Evolutionary conservation across 2,888 invertebrate genomes (phyloP).

Genomic region (Rapana venosa): DNA sequence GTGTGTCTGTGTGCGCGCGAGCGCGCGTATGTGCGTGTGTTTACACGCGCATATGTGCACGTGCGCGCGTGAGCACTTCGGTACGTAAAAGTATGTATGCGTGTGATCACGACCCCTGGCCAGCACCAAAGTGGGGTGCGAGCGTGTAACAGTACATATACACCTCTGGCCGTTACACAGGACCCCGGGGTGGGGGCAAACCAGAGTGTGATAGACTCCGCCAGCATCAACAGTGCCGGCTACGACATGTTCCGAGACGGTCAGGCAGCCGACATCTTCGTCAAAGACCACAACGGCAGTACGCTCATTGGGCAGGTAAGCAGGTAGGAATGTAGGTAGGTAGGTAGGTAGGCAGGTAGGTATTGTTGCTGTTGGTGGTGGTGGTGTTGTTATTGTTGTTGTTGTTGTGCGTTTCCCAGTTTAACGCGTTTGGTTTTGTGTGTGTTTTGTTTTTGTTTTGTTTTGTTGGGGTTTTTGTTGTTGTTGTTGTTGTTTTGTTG

Average conservation of each 20-base stretch:
- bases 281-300: conserved; percentile 83
- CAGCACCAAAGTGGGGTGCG: too few species aligned
- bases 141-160: too few species aligned
- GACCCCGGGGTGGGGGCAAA: conserved; percentile 84
- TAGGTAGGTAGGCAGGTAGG: conserved; percentile 55
- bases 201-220: conserved; percentile 41
- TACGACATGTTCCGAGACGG: conserved; percentile 89
- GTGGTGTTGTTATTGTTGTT: background rate
- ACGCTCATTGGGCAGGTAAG: conserved; percentile 63
- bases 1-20: too few species aligned
- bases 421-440: too few species aligned
- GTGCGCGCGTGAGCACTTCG: too few species aligned
- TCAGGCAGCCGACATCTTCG: conserved; percentile 84
- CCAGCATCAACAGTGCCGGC: conserved; percentile 51
- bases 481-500: background rate
- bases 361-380: background rate
- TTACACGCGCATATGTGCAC: too few species aligned
- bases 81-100: too few species aligned
- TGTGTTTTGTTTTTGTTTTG: too few species aligned
- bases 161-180: conserved; percentile 50
- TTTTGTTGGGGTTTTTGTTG: too few species aligned
- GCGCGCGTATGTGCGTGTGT: too few species aligned
- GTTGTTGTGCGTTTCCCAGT: too few species aligned
- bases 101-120: too few species aligned
- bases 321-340: background rate